phyloP scores from a whole-genome alignment of 2,888 invertebrate genomes.

The Pomacea canaliculata region DNA sequence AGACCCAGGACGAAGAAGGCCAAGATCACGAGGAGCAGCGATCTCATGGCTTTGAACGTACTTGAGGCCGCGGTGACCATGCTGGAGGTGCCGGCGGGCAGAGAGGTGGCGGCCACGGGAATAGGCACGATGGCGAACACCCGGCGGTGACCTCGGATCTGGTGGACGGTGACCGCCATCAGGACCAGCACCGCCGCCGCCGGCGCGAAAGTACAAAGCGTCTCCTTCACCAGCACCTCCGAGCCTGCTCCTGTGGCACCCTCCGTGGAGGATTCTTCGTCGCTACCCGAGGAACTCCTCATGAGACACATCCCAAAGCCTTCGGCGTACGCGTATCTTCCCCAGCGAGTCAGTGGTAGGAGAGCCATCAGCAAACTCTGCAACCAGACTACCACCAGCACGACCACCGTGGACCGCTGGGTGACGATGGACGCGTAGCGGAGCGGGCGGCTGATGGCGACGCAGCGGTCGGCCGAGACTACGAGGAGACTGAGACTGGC shows the following conservation, averaged over 20 bases:
- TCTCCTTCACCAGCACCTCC: constrained; percentile 37
- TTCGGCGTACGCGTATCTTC: constrained; percentile 39
- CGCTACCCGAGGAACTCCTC: constrained; percentile 1
- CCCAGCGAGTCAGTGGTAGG: constrained; percentile 39
- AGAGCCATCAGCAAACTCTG: constrained; percentile 38
- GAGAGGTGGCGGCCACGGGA: constrained; percentile 33
- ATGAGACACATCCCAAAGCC: constrained; percentile 36
- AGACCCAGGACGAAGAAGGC: constrained; percentile 41
- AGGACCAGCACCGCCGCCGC: constrained; percentile 35
- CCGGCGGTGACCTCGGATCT: constrained; percentile 46
- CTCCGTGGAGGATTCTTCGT: neutral
- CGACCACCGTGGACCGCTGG: constrained; percentile 28
- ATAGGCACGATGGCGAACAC: constrained; percentile 48
- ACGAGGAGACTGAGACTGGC: constrained; percentile 44
- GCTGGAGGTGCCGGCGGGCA: constrained; percentile 24
- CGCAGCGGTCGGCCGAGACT: constrained; percentile 48
- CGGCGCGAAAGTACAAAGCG: constrained; percentile 42
- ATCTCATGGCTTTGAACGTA: constrained; percentile 48
- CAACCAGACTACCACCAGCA: constrained; percentile 41
- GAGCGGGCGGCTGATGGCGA: constrained; percentile 49
- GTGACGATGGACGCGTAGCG: constrained; percentile 47
- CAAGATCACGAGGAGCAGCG: constrained; percentile 42
- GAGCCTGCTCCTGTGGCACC: neutral
- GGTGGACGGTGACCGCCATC: constrained; percentile 41
- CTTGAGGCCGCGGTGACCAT: constrained; percentile 37